Percentiles rank a stretch among this genome's conserved stretches.
phyloP scores from a whole-genome alignment of 2,888 invertebrate species.

The Rhimphoctona megacephalus region DNA sequence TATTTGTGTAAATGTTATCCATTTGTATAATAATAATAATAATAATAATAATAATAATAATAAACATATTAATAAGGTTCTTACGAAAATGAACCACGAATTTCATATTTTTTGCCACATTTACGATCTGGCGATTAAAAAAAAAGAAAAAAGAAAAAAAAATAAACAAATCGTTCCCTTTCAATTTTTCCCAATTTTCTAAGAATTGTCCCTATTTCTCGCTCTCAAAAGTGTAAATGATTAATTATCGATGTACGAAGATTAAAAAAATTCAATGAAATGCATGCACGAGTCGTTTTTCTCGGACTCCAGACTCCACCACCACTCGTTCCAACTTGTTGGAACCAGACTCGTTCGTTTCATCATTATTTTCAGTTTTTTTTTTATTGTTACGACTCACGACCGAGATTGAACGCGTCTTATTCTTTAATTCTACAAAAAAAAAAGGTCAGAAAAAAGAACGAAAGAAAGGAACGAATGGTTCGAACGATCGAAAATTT shows the following conservation, averaged over 20 bases:
- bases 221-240: background rate
- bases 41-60: slow-evolving; percentile 13
- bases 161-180: background rate
- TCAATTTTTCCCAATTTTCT: background rate
- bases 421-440: slow-evolving; percentile 11
- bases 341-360: slow-evolving; percentile 42
- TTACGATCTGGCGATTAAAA: background rate
- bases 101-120: background rate
- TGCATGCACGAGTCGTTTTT: slow-evolving; percentile 54
- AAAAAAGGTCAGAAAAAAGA: slow-evolving; percentile 17
- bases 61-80: background rate
- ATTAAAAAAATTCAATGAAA: slow-evolving; percentile 63
- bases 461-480: background rate
- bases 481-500: background rate
- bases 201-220: background rate
- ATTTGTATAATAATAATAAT: background rate
- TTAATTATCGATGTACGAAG: slow-evolving; percentile 49
- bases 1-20: background rate
- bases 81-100: too few species aligned
- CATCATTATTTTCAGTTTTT: slow-evolving; percentile 14
- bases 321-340: too few species aligned
- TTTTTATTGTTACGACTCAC: slow-evolving; percentile 62
- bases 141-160: background rate
- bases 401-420: slow-evolving; percentile 45
- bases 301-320: too few species aligned